Evolutionary conservation across 2,113 vertebrate species (phyloP).

Genomic region (Muntiacus muntjak): DNA sequence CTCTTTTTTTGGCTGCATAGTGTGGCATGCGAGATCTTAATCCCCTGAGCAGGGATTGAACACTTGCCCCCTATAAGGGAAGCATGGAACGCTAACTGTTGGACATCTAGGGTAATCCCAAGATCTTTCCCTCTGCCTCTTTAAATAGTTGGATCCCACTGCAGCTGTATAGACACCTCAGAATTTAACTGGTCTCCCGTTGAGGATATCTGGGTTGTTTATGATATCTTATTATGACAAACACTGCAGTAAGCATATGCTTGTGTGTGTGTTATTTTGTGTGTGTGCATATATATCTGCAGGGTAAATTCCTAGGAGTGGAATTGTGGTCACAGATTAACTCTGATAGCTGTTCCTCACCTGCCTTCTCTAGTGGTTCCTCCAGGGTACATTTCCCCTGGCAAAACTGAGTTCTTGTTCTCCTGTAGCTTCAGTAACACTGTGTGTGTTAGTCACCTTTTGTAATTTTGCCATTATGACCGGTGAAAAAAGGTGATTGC

Average conservation of each 20-base stretch:
- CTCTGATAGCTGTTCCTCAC: not conserved
- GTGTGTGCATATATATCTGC: not conserved
- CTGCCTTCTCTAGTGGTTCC: not conserved
- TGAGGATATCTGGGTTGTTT: not conserved
- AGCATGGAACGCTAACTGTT: not conserved
- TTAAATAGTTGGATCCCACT: not conserved
- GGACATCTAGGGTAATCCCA: not conserved
- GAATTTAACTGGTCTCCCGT: not conserved
- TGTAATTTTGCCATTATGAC: not conserved
- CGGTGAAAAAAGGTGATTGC: not conserved
- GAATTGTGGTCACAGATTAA: accelerated
- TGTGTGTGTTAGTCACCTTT: accelerated
- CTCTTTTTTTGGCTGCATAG: not conserved
- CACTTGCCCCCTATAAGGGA: not conserved
- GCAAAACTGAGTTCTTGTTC: not conserved
- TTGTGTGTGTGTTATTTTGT: not conserved
- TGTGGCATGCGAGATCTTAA: not conserved
- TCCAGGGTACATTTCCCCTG: not conserved
- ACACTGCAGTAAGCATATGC: not conserved
- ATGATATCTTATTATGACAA: not conserved
- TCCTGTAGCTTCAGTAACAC: accelerated
- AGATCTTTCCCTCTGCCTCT: not conserved
- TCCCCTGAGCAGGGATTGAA: not conserved
- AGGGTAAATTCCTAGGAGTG: not conserved
- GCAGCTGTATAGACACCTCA: not conserved